phyloP scores from a whole-genome alignment of 2,797 vertebrate species.

The Eulemur rubriventer region DNA sequence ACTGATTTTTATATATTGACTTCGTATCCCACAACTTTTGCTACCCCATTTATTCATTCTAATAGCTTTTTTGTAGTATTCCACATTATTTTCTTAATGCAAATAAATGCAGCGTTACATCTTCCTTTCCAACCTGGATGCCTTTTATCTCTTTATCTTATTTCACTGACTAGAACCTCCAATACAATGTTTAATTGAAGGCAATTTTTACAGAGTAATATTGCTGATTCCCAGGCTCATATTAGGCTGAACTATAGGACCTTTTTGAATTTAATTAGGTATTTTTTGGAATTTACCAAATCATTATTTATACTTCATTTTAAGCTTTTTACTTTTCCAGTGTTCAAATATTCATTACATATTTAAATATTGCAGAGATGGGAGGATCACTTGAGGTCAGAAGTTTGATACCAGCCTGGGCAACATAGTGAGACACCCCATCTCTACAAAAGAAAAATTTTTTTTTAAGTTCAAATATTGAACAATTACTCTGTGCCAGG shows the following conservation, averaged over 20 bases:
- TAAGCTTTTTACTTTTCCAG: slow-evolving; percentile 1
- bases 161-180: neutral
- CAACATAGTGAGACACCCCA: neutral
- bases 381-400: neutral
- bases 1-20: neutral
- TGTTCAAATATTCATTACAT: slow-evolving; percentile 9
- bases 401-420: neutral
- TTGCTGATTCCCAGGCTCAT: neutral
- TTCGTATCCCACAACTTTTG: neutral
- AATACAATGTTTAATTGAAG: neutral
- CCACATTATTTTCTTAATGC: neutral
- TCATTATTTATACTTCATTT: neutral
- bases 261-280: neutral
- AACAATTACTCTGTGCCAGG: neutral
- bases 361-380: neutral
- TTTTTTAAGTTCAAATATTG: neutral
- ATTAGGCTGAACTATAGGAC: neutral
- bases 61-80: neutral
- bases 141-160: neutral
- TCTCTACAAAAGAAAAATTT: neutral
- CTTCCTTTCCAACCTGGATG: neutral
- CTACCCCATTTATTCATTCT: neutral
- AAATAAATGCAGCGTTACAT: neutral
- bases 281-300: neutral
- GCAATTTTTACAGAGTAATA: neutral